These are phyloP conservation scores for Tachuris rubrigastra DNA, from an alignment of 2,113 vertebrate species.

Conservation along the genomic window DNA sequence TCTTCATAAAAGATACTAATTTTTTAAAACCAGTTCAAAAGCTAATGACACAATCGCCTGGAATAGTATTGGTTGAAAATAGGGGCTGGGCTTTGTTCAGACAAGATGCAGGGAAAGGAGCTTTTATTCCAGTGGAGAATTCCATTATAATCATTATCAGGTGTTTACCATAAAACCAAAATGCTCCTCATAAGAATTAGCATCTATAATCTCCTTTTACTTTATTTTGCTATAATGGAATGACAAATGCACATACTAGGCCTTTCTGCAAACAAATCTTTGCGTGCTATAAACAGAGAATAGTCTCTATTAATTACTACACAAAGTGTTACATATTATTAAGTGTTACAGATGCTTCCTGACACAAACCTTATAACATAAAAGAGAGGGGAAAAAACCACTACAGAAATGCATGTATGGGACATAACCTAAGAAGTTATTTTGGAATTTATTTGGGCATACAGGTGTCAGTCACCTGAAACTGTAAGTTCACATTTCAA, in stretches of 20 bases:
- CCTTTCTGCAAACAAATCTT: neutral
- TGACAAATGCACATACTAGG: neutral
- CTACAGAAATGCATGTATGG: neutral
- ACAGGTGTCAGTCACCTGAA: neutral
- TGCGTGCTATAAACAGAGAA: neutral
- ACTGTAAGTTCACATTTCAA: neutral
- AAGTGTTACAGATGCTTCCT: neutral
- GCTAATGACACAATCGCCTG: neutral
- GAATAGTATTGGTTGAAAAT: neutral
- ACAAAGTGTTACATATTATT: neutral
- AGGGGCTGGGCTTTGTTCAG: neutral
- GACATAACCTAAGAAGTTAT: neutral
- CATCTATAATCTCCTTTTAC: neutral
- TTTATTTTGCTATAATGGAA: neutral
- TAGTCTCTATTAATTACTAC: neutral
- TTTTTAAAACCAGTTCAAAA: neutral
- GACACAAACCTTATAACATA: neutral
- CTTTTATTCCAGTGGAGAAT: neutral
- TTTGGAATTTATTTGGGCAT: neutral
- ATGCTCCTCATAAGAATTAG: neutral
- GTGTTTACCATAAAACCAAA: neutral
- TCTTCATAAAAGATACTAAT: neutral
- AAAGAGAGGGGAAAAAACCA: neutral
- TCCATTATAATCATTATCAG: neutral
- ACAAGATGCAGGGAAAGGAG: neutral